Conservation (phyloP, 2,888 invertebrate species). For the Nesidiocoris tenuis region DNA sequence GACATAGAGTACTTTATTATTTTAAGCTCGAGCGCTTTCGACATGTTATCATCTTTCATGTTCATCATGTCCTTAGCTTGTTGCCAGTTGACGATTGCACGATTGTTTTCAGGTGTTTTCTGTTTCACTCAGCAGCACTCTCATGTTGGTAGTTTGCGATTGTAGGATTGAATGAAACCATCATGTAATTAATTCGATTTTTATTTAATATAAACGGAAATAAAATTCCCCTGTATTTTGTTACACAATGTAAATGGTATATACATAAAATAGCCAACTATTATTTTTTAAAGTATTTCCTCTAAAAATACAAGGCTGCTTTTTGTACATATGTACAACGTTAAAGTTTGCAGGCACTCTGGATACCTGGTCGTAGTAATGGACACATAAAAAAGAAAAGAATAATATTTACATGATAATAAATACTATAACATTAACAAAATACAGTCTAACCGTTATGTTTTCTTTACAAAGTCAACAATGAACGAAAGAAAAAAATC, state of each 20-base stretch:
- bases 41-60: too few species aligned
- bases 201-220: slow-evolving; percentile 48
- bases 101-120: background rate
- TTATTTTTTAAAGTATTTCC: slow-evolving; percentile 23
- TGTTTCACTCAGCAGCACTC: background rate
- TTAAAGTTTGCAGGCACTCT: slow-evolving; percentile 45
- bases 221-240: slow-evolving; percentile 48
- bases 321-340: slow-evolving; percentile 48
- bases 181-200: slow-evolving; percentile 45
- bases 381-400: slow-evolving; percentile 40
- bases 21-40: too few species aligned
- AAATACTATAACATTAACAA: slow-evolving; percentile 49
- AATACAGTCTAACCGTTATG: slow-evolving; percentile 49
- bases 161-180: background rate
- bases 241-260: slow-evolving; percentile 47
- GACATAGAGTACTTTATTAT: too few species aligned
- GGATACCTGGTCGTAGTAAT: slow-evolving; percentile 43
- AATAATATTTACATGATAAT: slow-evolving; percentile 36
- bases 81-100: too few species aligned
- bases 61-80: too few species aligned
- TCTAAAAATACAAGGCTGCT: slow-evolving; percentile 45
- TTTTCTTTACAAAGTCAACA: slow-evolving; percentile 39
- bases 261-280: slow-evolving; percentile 48
- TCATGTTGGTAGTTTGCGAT: background rate
- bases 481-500: slow-evolving; percentile 13